Percentiles rank a stretch among this genome's conserved stretches.
Conservation (phyloP, 1,140 invertebrate genomes). For the Bombus terrestris region DNA sequence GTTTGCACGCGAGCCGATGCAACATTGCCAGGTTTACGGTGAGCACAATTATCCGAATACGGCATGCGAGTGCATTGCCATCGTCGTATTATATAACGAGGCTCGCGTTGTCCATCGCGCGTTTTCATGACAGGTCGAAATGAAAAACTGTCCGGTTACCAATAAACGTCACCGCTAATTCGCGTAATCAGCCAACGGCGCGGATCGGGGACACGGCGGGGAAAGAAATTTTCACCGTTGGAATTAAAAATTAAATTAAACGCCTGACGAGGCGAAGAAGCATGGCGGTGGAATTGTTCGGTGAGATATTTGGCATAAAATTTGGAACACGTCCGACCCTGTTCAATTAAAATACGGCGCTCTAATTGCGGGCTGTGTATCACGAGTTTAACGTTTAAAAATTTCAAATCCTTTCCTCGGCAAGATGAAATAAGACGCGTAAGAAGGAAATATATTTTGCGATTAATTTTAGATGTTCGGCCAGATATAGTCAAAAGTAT, state of each 20-base stretch:
- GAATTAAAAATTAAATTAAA: conserved; percentile 16
- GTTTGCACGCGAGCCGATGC: conserved; percentile 31
- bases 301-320: background rate
- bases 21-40: background rate
- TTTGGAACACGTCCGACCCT: background rate
- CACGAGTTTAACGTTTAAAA: background rate
- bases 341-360: background rate
- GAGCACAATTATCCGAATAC: conserved; percentile 38
- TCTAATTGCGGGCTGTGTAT: background rate
- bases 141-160: conserved; percentile 18
- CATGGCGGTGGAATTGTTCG: background rate
- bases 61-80: background rate
- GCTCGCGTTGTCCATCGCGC: background rate
- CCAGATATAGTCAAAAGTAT: background rate
- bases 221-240: background rate
- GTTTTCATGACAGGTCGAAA: conserved; percentile 3
- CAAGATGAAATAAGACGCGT: no score
- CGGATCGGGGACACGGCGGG: background rate
- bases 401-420: background rate
- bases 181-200: conserved; percentile 3
- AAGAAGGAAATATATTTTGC: no score
- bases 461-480: background rate
- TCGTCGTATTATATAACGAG: background rate
- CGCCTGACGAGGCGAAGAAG: background rate
- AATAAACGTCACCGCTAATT: conserved; percentile 40